A percentile compares a stretch with the other conserved stretches of the same genome.
These are phyloP conservation scores for Aphelenchoides bicaudatus DNA, from an alignment of 2,888 invertebrate species.

Conservation along the genomic window DNA sequence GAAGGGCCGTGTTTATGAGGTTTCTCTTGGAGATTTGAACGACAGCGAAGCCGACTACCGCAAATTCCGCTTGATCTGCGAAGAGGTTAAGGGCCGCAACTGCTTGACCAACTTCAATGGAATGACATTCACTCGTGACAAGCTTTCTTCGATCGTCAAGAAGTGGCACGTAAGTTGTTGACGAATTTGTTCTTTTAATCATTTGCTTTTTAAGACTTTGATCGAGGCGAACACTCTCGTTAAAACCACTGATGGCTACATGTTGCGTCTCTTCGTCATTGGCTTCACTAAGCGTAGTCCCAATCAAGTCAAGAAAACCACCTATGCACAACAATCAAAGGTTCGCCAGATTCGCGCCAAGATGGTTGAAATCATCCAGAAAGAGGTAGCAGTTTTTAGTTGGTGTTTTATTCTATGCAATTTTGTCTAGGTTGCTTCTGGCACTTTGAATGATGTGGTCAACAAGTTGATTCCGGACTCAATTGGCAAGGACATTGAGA, in stretches of 20 bases:
- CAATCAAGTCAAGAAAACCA: slow-evolving; percentile 90
- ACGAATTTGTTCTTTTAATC: slow-evolving; percentile 10
- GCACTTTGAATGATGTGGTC: slow-evolving; percentile 90
- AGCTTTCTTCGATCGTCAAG: slow-evolving; percentile 97
- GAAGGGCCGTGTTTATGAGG: slow-evolving; percentile 95
- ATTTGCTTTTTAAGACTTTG: slow-evolving; percentile 71
- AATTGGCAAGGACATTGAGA: slow-evolving; percentile 98
- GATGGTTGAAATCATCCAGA: slow-evolving; percentile 93
- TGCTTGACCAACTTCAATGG: slow-evolving; percentile 98
- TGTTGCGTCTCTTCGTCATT: slow-evolving; percentile 93
- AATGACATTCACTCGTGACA: slow-evolving; percentile 98
- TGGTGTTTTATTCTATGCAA: not conserved
- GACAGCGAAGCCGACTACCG: slow-evolving; percentile 93
- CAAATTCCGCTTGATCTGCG: slow-evolving; percentile 93
- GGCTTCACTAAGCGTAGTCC: slow-evolving; percentile 96
- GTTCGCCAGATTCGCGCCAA: slow-evolving; percentile 89
- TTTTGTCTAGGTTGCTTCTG: not conserved
- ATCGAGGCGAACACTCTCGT: slow-evolving; percentile 96
- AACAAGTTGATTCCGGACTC: slow-evolving; percentile 78
- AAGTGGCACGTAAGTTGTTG: slow-evolving; percentile 75
- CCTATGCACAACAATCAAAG: slow-evolving; percentile 96
- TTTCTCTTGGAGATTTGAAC: slow-evolving; percentile 91
- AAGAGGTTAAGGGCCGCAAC: slow-evolving; percentile 90
- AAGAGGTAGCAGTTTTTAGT: slow-evolving; percentile 70
- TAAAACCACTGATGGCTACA: slow-evolving; percentile 93